Conservation (phyloP, 2,113 vertebrate species). For the Malaclemys terrapin region DNA sequence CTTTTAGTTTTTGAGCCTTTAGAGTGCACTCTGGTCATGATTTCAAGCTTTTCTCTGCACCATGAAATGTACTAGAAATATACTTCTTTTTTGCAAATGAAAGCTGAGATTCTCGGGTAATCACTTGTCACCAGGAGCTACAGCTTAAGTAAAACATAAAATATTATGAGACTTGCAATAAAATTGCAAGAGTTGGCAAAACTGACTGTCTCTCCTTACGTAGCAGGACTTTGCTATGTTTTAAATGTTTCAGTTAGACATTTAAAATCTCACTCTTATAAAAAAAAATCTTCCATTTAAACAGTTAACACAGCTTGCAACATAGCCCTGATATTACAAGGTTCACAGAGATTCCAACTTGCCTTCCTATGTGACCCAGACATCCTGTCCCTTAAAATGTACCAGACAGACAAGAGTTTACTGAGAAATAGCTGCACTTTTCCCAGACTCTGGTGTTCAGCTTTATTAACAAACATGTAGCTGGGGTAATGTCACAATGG, state of each 20-base stretch:
- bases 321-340: conserved; percentile 42
- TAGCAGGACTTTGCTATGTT: conserved; percentile 30
- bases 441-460: conserved; percentile 46
- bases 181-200: background rate
- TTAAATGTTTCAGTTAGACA: conserved; percentile 45
- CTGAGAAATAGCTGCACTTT: conserved; percentile 63
- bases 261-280: background rate
- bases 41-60: background rate
- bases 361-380: conserved; percentile 62
- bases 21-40: background rate
- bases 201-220: background rate
- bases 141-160: conserved; percentile 14
- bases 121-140: conserved; percentile 32
- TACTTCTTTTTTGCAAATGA: background rate
- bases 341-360: conserved; percentile 50
- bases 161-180: conserved; percentile 26
- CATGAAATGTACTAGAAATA: conserved; percentile 1
- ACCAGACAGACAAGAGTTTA: conserved; percentile 69
- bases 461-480: conserved; percentile 18
- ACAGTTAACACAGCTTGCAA: conserved; percentile 48
- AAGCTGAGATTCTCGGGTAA: conserved; percentile 14
- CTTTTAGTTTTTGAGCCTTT: conserved; percentile 27
- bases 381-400: conserved; percentile 60
- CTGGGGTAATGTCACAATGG: conserved; percentile 50
- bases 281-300: conserved; percentile 18